Base-by-base conservation (phyloP, 2,797 vertebrate genomes). In the Pteronotus mesoamericanus region DNA sequence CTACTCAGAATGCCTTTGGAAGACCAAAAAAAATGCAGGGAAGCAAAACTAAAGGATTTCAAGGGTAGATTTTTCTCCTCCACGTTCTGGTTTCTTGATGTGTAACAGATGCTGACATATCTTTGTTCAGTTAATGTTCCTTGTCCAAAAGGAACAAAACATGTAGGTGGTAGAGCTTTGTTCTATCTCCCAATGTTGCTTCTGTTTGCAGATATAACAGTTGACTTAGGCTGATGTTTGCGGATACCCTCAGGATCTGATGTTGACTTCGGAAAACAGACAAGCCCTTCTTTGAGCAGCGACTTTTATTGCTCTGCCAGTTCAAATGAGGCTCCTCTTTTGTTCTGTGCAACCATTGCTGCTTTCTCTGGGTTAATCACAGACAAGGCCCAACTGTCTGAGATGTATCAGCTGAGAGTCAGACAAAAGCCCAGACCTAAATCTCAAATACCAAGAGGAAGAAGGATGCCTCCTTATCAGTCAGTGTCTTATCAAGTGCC, bases 301-400 rank as follows among this genome's bases (percentile, higher is more conserved):
- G 72, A 51, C 80, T 72, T 93, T 19, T 82, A 34, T 89, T 86
- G 64, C 59, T 68, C 80, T 68, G 46, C 83, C 42, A 75, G 92
- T 91, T 97, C 93, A 94, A 21, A 26, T 83, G 84, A 97, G 96
- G 84, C n/a, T 96, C n/a, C 9, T 26, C 79, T 97, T 97, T 95
- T 95, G 84, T 96, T 90, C 32, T 68, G 10, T 14, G 57, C 57
- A 59, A 22, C 71, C 59, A 57, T 74, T 72, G 29, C 74, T 26
- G 21, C 64, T 39, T 34, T 86, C 74, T 74, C 68, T 42, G 44
- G 48, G 42, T 86, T 84, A 74, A 39, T 97, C 86, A 64, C n/a
- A 89, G 72, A 97, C 94, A 97, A 94, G 94, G 74, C 57, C 15
- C 44, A 32, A 96, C 83, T 97, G 94, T 96, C 91, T 66, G 92